Evolutionary conservation across 2,113 vertebrate genomes (phyloP).

Genomic region (Protobothrops flavoviridis): DNA sequence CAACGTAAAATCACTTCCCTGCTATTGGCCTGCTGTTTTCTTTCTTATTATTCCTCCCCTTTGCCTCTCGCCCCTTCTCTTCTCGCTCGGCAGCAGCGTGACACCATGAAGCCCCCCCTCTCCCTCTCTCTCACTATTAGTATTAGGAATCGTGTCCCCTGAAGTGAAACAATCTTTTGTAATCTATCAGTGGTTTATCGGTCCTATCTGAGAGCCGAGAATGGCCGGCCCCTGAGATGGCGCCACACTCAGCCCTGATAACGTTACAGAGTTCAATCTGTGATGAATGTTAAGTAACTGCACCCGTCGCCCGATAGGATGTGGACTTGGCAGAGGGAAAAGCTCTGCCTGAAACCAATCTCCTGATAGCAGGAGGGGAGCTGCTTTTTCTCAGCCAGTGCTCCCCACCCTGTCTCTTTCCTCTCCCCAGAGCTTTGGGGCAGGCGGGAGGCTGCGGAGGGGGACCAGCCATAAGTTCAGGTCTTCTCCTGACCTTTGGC

Average conservation of each 20-base stretch:
- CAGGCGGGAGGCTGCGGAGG: background rate
- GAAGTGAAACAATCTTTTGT: conserved; percentile 93
- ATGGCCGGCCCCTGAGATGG: conserved; percentile 87
- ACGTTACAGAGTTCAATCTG: conserved; percentile 92
- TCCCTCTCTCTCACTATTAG: conserved; percentile 66
- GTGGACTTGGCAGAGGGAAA: conserved; percentile 81
- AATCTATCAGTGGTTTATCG: conserved; percentile 92
- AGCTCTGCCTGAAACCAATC: conserved; percentile 77
- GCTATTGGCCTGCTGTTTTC: conserved; percentile 50
- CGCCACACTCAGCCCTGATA: conserved; percentile 92
- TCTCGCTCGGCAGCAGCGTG: background rate
- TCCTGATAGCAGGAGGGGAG: conserved; percentile 65
- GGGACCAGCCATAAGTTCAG: background rate
- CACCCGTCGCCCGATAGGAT: conserved; percentile 84
- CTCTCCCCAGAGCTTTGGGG: background rate
- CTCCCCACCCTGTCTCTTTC: background rate
- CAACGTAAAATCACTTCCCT: conserved; percentile 63
- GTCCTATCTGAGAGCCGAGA: conserved; percentile 88
- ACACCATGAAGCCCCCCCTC: conserved; percentile 40
- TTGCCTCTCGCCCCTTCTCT: background rate
- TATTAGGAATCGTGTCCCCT: conserved; percentile 79
- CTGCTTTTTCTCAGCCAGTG: conserved; percentile 72
- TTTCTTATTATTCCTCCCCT: conserved; percentile 54
- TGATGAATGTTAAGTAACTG: conserved; percentile 96
- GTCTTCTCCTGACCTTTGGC: conserved; percentile 6